Conservation (phyloP, 2,797 vertebrate genomes). For the Heterohyrax brucei region DNA sequence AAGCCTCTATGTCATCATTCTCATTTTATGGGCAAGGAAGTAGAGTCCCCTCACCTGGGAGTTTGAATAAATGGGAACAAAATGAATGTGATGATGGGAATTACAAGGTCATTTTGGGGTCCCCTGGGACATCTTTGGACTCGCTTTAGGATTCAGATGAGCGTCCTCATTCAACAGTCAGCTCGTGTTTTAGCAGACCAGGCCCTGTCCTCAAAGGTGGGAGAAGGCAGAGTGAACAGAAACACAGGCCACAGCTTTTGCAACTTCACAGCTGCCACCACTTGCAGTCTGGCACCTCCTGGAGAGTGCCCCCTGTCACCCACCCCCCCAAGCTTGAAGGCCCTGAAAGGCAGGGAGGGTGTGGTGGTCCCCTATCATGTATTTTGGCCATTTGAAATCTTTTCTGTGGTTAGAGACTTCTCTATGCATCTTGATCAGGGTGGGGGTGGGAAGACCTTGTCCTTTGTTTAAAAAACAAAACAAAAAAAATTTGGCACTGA, state of each 20-base stretch:
- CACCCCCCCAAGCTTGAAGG: too few species aligned
- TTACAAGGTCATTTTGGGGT: too few species aligned
- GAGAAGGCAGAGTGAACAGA: not conserved
- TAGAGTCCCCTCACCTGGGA: not conserved
- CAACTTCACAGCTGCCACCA: too few species aligned
- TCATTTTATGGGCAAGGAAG: not conserved
- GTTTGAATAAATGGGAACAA: not conserved
- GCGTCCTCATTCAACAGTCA: not conserved
- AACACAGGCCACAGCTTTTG: too few species aligned
- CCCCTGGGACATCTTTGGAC: too few species aligned
- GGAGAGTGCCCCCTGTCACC: too few species aligned
- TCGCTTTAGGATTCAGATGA: not conserved
- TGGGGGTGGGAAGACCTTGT: too few species aligned
- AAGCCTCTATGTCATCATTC: not conserved
- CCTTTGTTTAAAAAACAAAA: too few species aligned
- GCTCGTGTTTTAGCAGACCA: too few species aligned
- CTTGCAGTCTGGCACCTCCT: accelerated
- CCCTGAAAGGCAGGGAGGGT: not conserved
- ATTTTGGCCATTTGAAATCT: not conserved
- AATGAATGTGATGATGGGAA: not conserved
- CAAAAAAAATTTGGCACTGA: too few species aligned
- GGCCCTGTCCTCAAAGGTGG: not conserved
- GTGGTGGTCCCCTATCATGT: too few species aligned
- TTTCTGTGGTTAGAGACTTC: not conserved
- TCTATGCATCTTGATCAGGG: not conserved